A percentile compares a stretch with the other conserved stretches of the same genome.
phyloP scores from a whole-genome alignment of 2,888 invertebrate species.

The Lamellibrachia columna region DNA sequence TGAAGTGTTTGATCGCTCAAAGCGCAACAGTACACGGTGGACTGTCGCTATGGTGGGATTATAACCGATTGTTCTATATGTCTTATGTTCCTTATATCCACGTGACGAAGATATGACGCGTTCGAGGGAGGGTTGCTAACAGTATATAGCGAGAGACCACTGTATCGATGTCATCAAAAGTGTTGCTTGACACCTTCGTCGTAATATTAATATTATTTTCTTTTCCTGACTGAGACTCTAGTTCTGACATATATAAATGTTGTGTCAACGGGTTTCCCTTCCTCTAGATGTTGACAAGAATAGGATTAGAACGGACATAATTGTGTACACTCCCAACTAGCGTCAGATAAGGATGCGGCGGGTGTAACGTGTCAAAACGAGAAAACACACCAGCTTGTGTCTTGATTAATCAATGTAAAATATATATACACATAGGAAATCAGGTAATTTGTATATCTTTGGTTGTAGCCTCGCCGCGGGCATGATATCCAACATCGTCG shows the following conservation, averaged over 20 bases:
- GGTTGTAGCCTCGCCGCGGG: constrained; percentile 50
- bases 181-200: neutral
- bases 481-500: constrained; percentile 46
- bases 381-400: neutral
- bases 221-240: neutral
- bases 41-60: neutral
- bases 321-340: neutral
- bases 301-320: neutral
- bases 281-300: no score
- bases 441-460: neutral
- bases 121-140: neutral
- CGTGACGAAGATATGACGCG: neutral
- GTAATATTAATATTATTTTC: neutral
- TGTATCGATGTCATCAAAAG: no score
- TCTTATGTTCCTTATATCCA: neutral
- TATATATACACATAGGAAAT: neutral
- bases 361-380: neutral
- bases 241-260: neutral
- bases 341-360: neutral
- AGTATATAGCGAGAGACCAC: neutral
- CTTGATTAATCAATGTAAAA: neutral
- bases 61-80: neutral
- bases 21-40: neutral
- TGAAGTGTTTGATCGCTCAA: neutral
- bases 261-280: no score